Conservation (phyloP, 1,140 invertebrate genomes). For the Drosophila tristis region DNA sequence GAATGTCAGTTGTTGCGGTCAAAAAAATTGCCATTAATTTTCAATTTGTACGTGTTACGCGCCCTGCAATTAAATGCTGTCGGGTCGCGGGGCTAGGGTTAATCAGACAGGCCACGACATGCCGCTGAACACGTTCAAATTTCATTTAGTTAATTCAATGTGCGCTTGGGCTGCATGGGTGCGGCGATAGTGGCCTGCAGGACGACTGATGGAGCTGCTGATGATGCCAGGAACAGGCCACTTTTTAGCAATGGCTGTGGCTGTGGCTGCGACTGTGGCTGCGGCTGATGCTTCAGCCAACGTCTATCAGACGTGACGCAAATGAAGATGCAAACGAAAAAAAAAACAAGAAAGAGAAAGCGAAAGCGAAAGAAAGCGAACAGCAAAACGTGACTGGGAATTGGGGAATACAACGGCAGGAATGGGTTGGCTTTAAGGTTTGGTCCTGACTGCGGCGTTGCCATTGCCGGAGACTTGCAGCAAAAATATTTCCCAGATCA, state of each 20-base stretch:
- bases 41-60: slow-evolving; percentile 60
- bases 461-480: no score
- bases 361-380: neutral
- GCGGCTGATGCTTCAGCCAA: slow-evolving; percentile 21
- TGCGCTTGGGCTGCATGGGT: neutral
- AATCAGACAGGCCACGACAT: slow-evolving; percentile 32
- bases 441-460: neutral
- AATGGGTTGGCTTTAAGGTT: slow-evolving; percentile 3
- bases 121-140: slow-evolving; percentile 67
- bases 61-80: slow-evolving; percentile 64
- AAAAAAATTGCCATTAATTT: slow-evolving; percentile 65
- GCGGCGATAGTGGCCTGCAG: neutral
- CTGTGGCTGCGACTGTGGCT: slow-evolving; percentile 15
- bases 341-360: neutral
- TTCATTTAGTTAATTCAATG: slow-evolving; percentile 77
- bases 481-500: no score
- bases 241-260: slow-evolving; percentile 27
- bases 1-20: slow-evolving; percentile 50
- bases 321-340: slow-evolving; percentile 48
- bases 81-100: slow-evolving; percentile 20
- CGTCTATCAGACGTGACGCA: slow-evolving; percentile 40
- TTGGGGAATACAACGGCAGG: neutral
- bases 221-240: slow-evolving; percentile 20
- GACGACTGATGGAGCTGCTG: slow-evolving; percentile 9
- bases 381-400: slow-evolving; percentile 15